Percentiles rank a stretch among this genome's conserved stretches.
These are phyloP conservation scores for Stenolophus ochropezus DNA, from an alignment of 2,888 invertebrate genomes.

Conservation along the genomic window DNA sequence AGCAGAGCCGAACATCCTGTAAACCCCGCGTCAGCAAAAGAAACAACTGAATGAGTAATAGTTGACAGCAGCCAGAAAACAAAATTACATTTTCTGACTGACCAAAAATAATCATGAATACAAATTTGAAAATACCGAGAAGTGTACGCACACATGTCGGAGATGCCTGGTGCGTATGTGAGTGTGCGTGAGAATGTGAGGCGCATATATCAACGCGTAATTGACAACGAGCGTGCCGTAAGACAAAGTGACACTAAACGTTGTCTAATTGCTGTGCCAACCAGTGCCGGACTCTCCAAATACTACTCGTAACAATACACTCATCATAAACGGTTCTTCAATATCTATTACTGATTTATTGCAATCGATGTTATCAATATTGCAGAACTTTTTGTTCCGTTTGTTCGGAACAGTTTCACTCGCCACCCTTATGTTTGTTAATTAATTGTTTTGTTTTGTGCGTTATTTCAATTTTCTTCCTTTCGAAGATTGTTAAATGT, in stretches of 20 bases:
- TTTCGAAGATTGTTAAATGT: too few relatives aligned
- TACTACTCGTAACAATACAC: neutral
- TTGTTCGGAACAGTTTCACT: too few relatives aligned
- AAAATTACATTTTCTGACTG: slow-evolving; percentile 58
- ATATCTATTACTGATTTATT: too few relatives aligned
- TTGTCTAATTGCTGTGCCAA: slow-evolving; percentile 66
- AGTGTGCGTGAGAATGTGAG: slow-evolving; percentile 65
- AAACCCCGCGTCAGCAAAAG: slow-evolving; percentile 25
- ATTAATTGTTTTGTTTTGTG: too few relatives aligned
- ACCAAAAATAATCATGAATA: slow-evolving; percentile 59
- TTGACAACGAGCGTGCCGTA: slow-evolving; percentile 72
- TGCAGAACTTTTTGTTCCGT: too few relatives aligned
- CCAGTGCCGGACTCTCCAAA: slow-evolving; percentile 51
- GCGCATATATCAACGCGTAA: slow-evolving; percentile 73
- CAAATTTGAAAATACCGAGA: slow-evolving; percentile 60
- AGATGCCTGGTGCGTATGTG: slow-evolving; percentile 64
- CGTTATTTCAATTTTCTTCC: too few relatives aligned
- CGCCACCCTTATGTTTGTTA: too few relatives aligned
- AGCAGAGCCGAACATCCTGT: slow-evolving; percentile 28
- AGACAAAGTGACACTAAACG: slow-evolving; percentile 75
- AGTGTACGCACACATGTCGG: slow-evolving; percentile 38
- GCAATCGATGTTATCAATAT: too few relatives aligned
- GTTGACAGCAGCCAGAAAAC: slow-evolving; percentile 47
- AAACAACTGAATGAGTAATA: slow-evolving; percentile 54
- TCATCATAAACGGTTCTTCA: neutral